phyloP scores from a whole-genome alignment of 1,140 invertebrate genomes.

The Sminthurides bifidus region DNA sequence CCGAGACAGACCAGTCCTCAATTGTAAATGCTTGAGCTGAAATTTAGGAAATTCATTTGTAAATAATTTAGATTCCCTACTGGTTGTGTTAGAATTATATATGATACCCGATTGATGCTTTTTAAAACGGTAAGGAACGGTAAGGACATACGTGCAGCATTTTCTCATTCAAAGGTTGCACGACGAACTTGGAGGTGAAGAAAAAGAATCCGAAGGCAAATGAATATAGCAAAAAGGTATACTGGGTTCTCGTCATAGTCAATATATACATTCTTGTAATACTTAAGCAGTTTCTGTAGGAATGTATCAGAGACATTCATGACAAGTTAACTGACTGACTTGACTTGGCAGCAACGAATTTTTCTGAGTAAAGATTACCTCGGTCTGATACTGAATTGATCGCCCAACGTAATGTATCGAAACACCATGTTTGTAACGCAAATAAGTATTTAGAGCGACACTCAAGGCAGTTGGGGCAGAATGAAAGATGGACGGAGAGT shows the following conservation, averaged over 20 bases:
- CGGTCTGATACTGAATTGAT: neutral
- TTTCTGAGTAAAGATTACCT: neutral
- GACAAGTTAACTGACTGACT: neutral
- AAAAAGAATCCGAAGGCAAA: constrained; percentile 9
- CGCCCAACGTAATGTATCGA: neutral
- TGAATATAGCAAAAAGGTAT: neutral
- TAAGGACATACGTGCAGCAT: neutral
- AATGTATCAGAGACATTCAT: neutral
- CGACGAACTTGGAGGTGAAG: constrained; percentile 9
- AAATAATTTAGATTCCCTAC: no score
- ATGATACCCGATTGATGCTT: no score
- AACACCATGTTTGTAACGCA: neutral
- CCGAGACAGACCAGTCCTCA: neutral
- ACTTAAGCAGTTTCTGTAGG: constrained; percentile 7
- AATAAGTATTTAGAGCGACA: neutral
- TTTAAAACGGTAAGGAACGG: no score
- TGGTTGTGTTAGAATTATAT: no score
- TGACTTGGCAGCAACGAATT: neutral
- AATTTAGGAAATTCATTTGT: no score
- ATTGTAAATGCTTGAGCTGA: constrained; percentile 6
- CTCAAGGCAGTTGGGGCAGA: constrained; percentile 2
- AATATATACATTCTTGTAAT: neutral
- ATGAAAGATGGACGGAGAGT: constrained; percentile 2
- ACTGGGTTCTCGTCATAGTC: constrained; percentile 1
- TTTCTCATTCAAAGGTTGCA: constrained; percentile 10